These are phyloP conservation scores for Clunio marinus DNA, from an alignment of 2,888 invertebrate genomes.

Conservation along the genomic window DNA sequence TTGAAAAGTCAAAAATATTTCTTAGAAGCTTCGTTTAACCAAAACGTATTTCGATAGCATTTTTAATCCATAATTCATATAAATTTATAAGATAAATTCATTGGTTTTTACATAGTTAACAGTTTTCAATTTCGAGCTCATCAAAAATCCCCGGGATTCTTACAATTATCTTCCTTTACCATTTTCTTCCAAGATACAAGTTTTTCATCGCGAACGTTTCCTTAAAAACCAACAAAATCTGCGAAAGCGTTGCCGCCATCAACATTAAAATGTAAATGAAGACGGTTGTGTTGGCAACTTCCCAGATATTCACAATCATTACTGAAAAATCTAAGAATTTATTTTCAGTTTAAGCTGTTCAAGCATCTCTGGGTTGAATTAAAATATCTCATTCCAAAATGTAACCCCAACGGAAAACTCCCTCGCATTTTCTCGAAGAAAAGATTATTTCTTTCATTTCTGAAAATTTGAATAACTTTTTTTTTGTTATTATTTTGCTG, in stretches of 20 bases:
- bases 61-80: no score
- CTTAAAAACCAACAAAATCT: not conserved
- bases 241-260: not conserved
- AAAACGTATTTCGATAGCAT: no score
- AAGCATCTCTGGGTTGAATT: not conserved
- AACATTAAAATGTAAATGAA: constrained; percentile 1
- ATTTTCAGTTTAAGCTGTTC: not conserved
- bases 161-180: no score
- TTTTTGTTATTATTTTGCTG: not conserved
- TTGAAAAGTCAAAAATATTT: no score
- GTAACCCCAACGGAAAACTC: not conserved
- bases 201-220: not conserved
- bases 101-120: no score
- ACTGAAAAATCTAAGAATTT: not conserved
- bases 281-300: not conserved
- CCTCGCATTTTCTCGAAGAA: constrained; percentile 1
- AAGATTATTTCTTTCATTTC: constrained; percentile 3
- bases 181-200: not conserved
- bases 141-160: no score
- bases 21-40: no score
- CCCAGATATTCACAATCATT: not conserved
- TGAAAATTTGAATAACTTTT: not conserved
- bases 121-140: not conserved
- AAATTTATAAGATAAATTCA: no score
- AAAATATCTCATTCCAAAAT: not conserved